Percentiles rank a stretch among this genome's conserved stretches.
phyloP scores from a whole-genome alignment of 2,797 vertebrate species.

The Hypotaenidia okinawae region DNA sequence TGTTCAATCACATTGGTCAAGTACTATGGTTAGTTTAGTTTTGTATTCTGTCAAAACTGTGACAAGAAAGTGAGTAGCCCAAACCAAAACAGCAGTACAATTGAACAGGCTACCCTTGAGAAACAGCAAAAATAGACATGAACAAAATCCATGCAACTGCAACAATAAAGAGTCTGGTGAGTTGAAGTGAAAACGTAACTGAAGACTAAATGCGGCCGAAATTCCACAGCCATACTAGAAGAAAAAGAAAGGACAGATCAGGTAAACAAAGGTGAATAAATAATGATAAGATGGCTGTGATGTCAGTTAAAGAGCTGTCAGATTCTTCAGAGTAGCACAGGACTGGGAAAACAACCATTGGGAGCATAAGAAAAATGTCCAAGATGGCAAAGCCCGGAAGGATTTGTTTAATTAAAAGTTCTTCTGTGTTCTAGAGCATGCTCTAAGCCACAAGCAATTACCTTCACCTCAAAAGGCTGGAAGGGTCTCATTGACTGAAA shows the following conservation, averaged over 20 bases:
- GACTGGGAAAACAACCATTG: not conserved
- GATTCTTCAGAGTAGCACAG: not conserved
- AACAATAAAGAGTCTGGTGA: not conserved
- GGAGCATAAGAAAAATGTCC: not conserved
- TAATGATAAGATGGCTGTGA: not conserved
- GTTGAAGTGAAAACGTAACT: not conserved
- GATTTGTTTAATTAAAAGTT: conserved; percentile 18
- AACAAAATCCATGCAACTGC: not conserved
- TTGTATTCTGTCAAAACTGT: not conserved
- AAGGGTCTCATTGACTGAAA: not conserved
- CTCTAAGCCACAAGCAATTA: not conserved
- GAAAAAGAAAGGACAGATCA: not conserved
- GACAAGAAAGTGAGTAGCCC: not conserved
- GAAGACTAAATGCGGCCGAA: not conserved
- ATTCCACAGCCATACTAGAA: not conserved
- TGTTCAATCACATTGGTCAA: not conserved
- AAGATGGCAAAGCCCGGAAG: not conserved
- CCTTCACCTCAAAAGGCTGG: not conserved
- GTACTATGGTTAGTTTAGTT: not conserved
- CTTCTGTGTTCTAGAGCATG: not conserved
- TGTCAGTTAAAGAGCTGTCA: not conserved
- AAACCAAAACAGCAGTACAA: not conserved
- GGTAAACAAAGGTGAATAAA: not conserved
- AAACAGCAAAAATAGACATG: not conserved
- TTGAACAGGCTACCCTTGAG: not conserved